Evolutionary conservation across 2,113 vertebrate species (phyloP), one percentile per base, ranked within the genome.

Genomic region (Gymnorhina tibicen): DNA sequence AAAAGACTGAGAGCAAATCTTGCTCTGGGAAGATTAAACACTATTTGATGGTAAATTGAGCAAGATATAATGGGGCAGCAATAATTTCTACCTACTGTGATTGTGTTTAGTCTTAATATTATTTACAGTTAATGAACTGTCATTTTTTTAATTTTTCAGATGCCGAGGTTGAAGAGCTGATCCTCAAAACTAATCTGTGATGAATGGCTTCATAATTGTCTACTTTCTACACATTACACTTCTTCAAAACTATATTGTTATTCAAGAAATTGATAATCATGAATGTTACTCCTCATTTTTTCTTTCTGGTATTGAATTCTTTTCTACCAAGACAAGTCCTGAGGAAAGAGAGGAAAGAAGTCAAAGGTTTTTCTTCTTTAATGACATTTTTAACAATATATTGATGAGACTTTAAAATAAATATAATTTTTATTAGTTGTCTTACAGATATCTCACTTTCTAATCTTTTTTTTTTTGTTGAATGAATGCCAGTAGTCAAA

Each of bases 111-210:
- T 91, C 55, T 83, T 88, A 92, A 49, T 94, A 39, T 78, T 95
- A 91, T 94, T 95, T 93, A 72, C 53, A 85, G 76, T 35, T 94
- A 91, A 91, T 81, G 41, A 92, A 78, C 58, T 87, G 76, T n/a
- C 11, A 21, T 78, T 75, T 89, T 88, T 53, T 93, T 52, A 89
- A 55, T 95, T 94, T 97, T 96, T 93, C 88, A 96, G 96, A 66
- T 87, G 64, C 44, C 53, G 60, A 78, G 20, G 15, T 81, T 92
- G 95, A 92, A 93, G 69, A 93, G 23, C n/a, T 92, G 77, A 80
- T 96, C 52, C 35, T 96, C 68, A 93, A 37, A 93, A 52, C 10
- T 59, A 32, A 50, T 67, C 59, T 83, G 27, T 85, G 58, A 88
- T 92, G 47, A 93, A 81, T 78, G 21, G 14, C 52, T 91, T 94